Evolutionary conservation across 2,888 invertebrate species (phyloP), one percentile per base, ranked within the genome.

Genomic region (Hipparchia sbordonii): DNA sequence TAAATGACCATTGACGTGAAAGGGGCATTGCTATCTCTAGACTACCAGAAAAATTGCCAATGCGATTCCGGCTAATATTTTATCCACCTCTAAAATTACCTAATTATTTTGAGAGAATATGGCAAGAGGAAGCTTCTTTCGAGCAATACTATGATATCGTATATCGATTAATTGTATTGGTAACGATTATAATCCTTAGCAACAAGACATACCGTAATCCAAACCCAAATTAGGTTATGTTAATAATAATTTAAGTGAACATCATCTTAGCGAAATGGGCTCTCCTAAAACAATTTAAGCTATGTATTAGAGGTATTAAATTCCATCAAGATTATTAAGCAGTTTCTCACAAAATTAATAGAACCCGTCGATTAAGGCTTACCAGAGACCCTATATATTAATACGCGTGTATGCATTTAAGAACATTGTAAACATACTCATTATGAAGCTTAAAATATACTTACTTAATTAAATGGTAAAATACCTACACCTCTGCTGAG

Each of bases 251-350:
- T 48, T 63, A 63, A 63, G 46, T 56, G 59, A 59, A 13, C 67
- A 48, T 59, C 10, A 46, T 59, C 23, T 46, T 48, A 46, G 23
- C 48, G 46, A 59, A 57, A 57, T 23, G 48, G 45, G 39, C 23
- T 57, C 23, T 67, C 67, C 59, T 59, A 59, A 60, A 68, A 59
- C 59, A 68, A 59, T 68, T 23, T 33, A 68, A 59, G 59, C 59
- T 68, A 48, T 52, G 61, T 52, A 69, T 69, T 69, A 69, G 51
- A 60, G 33, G 59, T 48, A 68, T 68, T 60, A 68, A 69, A 52
- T 60, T 61, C 61, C 61, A 69, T 52, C 52, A 69, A 52, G 69
- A 69, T 69, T 69, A 69, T 39, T 60, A 51, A 33, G 60, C 51
- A 68, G 51, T 69, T 69, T 61, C 61, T 39, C 51, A 33, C 39